Percentiles rank a stretch among this genome's conserved stretches.
Evolutionary conservation across 2,113 vertebrate species (phyloP).

Genomic region (Sceloporus undulatus): DNA sequence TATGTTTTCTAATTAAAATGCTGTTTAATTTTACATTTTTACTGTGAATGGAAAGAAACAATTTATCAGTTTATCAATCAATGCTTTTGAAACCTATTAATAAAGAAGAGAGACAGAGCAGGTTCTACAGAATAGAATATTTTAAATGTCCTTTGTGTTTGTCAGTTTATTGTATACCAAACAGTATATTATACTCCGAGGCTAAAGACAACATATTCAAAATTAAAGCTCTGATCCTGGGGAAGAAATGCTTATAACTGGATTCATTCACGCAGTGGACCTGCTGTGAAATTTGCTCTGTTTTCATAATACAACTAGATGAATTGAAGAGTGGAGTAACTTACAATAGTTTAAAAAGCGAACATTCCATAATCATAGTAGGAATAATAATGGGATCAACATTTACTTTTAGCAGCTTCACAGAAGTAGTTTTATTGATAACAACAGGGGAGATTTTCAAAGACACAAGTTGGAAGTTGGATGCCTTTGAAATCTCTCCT

Average conservation of each 20-base stretch:
- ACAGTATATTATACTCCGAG: constrained; percentile 22
- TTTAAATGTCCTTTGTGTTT: not conserved
- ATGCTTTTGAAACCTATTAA: not conserved
- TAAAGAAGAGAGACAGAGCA: not conserved
- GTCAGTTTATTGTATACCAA: not conserved
- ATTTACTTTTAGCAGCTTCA: constrained; percentile 33
- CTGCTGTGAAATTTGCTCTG: constrained; percentile 27
- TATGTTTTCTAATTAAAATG: not conserved
- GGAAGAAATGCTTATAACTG: not conserved
- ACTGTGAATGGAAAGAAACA: not conserved
- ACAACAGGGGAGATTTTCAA: constrained; percentile 48
- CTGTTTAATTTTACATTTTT: not conserved
- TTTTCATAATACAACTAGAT: constrained; percentile 47
- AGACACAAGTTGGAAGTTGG: constrained; percentile 36
- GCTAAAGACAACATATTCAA: constrained; percentile 28
- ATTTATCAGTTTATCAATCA: not conserved
- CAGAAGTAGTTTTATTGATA: constrained; percentile 45
- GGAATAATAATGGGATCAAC: constrained; percentile 37
- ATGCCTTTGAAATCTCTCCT: constrained; percentile 37
- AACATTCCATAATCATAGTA: constrained; percentile 13
- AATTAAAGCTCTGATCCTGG: rapidly evolving
- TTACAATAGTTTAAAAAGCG: constrained; percentile 65
- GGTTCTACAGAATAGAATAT: not conserved
- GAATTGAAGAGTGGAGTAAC: constrained; percentile 62
- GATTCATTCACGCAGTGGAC: not conserved